A percentile compares a stretch with the other conserved stretches of the same genome.
phyloP scores from a whole-genome alignment of 2,797 vertebrate genomes.

The Gymnoscopelus microlampas region DNA sequence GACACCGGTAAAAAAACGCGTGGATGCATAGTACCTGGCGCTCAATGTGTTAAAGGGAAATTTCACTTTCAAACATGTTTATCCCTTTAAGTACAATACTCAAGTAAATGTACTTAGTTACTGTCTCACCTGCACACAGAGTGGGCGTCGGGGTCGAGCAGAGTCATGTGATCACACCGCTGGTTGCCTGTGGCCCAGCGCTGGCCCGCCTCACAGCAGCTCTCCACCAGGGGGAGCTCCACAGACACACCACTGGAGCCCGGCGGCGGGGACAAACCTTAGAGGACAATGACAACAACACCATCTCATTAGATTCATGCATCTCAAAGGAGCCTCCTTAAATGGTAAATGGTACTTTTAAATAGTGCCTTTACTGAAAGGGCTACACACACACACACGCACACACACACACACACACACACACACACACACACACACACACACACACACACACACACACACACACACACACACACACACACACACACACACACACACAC shows the following conservation, averaged over 20 bases:
- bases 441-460: too few relatives aligned
- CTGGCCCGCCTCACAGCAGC: constrained; percentile 89
- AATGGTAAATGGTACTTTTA: too few relatives aligned
- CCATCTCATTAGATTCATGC: neutral
- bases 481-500: too few relatives aligned
- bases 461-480: too few relatives aligned
- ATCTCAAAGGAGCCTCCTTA: neutral
- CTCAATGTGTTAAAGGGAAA: too few relatives aligned
- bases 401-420: too few relatives aligned
- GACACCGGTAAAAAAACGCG: too few relatives aligned
- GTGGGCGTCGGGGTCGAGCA: constrained; percentile 61
- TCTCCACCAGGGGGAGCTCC: constrained; percentile 74
- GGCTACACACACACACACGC: neutral
- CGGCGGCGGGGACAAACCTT: neutral
- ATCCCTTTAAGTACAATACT: neutral
- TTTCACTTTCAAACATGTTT: neutral
- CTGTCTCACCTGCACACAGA: constrained; percentile 86
- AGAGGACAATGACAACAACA: neutral
- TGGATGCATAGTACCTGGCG: too few relatives aligned
- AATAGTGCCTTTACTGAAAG: too few relatives aligned
- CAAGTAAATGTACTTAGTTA: neutral
- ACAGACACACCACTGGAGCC: too few relatives aligned
- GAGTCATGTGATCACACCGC: constrained; percentile 84
- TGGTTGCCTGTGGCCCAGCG: constrained; percentile 87
- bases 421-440: too few relatives aligned